phyloP scores from a whole-genome alignment of 2,113 vertebrate species.

The Anhinga anhinga region DNA sequence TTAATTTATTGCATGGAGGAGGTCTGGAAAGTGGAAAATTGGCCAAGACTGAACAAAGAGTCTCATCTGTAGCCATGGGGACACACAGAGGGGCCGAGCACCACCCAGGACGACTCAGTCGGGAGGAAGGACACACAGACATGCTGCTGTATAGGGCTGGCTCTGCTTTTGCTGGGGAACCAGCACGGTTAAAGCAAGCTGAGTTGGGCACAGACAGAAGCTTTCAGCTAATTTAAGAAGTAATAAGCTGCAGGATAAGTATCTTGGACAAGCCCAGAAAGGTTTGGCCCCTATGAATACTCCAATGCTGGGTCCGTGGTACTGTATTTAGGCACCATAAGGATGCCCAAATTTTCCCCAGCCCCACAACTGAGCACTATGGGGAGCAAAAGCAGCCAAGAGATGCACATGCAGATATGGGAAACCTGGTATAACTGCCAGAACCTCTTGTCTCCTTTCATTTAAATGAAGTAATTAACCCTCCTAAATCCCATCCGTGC shows the following conservation, averaged over 20 bases:
- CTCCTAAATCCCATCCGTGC: background rate
- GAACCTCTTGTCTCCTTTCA: background rate
- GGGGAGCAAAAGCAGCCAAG: background rate
- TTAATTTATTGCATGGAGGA: background rate
- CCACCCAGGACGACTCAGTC: background rate
- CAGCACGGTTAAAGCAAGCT: background rate
- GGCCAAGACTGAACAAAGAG: slow-evolving; percentile 3
- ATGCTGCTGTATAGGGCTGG: background rate
- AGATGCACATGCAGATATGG: background rate
- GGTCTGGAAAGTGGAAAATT: slow-evolving; percentile 34
- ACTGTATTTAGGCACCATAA: background rate
- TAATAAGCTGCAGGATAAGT: background rate
- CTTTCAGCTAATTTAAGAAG: background rate
- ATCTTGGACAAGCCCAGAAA: background rate
- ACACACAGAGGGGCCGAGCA: background rate
- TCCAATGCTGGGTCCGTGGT: fast-evolving
- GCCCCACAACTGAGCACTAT: background rate
- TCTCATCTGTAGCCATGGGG: background rate
- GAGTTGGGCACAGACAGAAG: background rate
- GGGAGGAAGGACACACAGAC: background rate
- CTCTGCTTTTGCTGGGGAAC: background rate
- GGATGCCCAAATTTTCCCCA: background rate
- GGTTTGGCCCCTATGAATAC: background rate
- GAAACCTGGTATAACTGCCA: background rate
- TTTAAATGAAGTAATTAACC: background rate